phyloP scores from a whole-genome alignment of 2,797 vertebrate genomes.

The Sebastes nivosus region DNA sequence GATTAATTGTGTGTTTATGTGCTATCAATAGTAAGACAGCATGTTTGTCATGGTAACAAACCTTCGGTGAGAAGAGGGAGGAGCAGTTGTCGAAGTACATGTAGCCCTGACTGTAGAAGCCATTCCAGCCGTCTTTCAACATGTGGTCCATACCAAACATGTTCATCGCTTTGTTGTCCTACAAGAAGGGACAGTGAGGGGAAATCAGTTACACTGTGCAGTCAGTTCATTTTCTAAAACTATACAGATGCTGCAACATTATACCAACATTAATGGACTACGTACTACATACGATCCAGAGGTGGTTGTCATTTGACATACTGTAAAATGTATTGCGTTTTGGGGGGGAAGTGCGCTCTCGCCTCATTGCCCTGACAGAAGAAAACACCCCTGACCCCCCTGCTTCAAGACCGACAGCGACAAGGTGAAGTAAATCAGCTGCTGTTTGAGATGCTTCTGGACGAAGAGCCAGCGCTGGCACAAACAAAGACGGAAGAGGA shows the following conservation, averaged over 20 bases:
- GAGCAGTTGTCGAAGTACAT: conserved; percentile 87
- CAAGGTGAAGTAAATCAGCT: neutral
- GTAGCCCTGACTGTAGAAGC: conserved; percentile 83
- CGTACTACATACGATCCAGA: neutral
- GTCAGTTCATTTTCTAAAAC: neutral
- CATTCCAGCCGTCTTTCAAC: conserved; percentile 81
- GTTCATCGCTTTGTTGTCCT: conserved; percentile 78
- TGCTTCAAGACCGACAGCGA: neutral
- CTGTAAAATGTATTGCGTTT: too few species aligned
- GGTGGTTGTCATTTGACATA: neutral
- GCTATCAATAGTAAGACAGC: too few species aligned
- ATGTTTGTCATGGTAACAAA: conserved; percentile 57
- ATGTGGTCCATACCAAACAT: conserved; percentile 81
- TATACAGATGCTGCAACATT: neutral
- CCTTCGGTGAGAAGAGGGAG: conserved; percentile 87
- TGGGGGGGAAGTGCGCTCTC: too few species aligned
- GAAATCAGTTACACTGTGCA: neutral
- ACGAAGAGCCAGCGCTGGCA: neutral
- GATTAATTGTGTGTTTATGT: neutral
- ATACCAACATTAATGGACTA: too few species aligned
- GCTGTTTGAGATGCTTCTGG: neutral
- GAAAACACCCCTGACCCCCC: neutral
- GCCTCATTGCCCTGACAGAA: neutral
- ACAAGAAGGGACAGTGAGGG: neutral
- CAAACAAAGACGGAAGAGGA: neutral